Evolutionary conservation across 2,888 invertebrate species (phyloP), one percentile per base, ranked within the genome.

Genomic region (Biston stratarius): DNA sequence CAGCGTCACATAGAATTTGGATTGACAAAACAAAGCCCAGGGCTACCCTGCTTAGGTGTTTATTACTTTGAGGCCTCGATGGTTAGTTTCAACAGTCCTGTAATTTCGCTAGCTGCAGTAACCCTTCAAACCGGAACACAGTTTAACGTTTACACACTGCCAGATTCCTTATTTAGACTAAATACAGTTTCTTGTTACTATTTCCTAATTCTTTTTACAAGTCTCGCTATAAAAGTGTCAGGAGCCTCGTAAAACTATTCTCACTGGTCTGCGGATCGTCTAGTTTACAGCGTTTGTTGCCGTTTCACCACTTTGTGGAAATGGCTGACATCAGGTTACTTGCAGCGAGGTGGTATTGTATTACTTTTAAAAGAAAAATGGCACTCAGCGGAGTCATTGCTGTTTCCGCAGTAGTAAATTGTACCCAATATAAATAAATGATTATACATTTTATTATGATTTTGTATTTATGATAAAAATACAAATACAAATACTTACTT

Each of bases 211-310:
- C 47, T 24, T 34, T 53, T 34, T 40, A 48, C 47, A 53, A 57
- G 56, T 55, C 36, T 7, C 38, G 53, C 55, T 49, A 60, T 67
- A 63, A 63, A 63, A 63, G 42, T 49, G 33, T 45, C 12, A 60
- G 53, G 57, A 49, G 40, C 49, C 53, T 60, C 67, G 60, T 63
- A 67, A 63, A 67, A 48, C 67, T 55, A 59, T 67, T 53, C 60
- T 24, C 59, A 7, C 49, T 33, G 55, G 59, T 55, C 59, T 60
- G 67, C 44, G 42, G 59, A 52, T 48, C 34, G 59, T 63, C 49
- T 67, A 67, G 62, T 67, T 63, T 67, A 67, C 62, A 63, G 49
- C 51, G 56, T 65, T 61, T 61, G 66, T 66, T 51, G 56, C 66
- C 49, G 57, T 45, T 48, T 61, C 57, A 38, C 53, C 63, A 63